These are phyloP conservation scores for Coelinius sp. DNA, from an alignment of 2,888 invertebrate species.

Conservation along the genomic window DNA sequence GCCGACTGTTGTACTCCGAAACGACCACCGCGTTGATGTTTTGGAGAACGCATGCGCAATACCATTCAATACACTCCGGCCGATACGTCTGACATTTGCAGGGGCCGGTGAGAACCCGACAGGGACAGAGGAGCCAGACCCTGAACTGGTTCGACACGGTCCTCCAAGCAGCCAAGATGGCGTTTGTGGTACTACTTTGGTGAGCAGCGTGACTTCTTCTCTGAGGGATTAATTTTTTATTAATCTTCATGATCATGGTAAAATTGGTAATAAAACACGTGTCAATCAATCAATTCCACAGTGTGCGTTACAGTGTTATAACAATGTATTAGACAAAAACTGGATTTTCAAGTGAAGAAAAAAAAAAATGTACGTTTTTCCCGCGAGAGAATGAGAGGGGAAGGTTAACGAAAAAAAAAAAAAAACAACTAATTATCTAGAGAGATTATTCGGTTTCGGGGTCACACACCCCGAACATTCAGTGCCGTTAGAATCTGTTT, in stretches of 20 bases:
- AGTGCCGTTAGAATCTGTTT: not conserved
- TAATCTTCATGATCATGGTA: constrained; percentile 10
- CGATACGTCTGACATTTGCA: constrained; percentile 26
- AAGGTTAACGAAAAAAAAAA: not conserved
- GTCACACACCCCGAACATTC: not conserved
- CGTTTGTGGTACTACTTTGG: constrained; percentile 59
- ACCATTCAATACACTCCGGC: not conserved
- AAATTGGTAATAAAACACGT: constrained; percentile 25
- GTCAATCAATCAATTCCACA: not conserved
- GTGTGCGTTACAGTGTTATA: not conserved
- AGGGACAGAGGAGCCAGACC: constrained; percentile 47
- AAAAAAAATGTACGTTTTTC: constrained; percentile 22
- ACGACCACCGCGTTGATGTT: not conserved
- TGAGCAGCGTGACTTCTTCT: constrained; percentile 52
- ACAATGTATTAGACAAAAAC: not conserved
- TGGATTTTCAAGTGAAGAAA: not conserved
- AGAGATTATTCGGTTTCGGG: not conserved
- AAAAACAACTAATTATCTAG: not conserved
- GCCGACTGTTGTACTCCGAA: not conserved
- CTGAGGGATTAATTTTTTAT: constrained; percentile 39
- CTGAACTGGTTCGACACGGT: constrained; percentile 54
- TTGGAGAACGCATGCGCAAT: constrained; percentile 1
- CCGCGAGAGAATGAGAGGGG: constrained; percentile 3
- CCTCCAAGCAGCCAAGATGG: constrained; percentile 62
- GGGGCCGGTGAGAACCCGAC: constrained; percentile 31